phyloP scores from a whole-genome alignment of 2,888 invertebrate species.

The Aporophyla nigra region DNA sequence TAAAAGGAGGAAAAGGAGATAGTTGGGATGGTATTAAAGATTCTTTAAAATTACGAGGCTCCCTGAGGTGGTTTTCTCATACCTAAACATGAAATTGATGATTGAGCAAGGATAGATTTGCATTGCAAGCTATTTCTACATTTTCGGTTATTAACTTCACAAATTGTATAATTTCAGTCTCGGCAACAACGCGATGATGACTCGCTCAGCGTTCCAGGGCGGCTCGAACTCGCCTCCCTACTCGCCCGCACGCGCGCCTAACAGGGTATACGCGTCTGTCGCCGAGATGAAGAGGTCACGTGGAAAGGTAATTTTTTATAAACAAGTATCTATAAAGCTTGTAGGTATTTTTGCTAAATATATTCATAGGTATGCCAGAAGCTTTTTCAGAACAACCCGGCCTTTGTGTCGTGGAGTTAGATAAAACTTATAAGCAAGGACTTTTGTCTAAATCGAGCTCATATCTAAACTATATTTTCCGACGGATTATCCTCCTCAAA shows the following conservation, averaged over 20 bases:
- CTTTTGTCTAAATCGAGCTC: no score
- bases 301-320: constrained; percentile 90
- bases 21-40: no score
- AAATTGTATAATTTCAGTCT: constrained; percentile 71
- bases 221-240: constrained; percentile 92
- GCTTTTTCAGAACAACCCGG: no score
- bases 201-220: constrained; percentile 93
- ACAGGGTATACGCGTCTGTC: constrained; percentile 97
- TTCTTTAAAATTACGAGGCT: not conserved
- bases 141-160: not conserved
- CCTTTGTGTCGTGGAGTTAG: not conserved
- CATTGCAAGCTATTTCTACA: not conserved
- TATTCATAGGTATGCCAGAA: no score
- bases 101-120: not conserved
- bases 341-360: no score
- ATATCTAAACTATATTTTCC: no score
- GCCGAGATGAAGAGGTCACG: constrained; percentile 98
- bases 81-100: not conserved
- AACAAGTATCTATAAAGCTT: not conserved
- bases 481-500: not conserved
- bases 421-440: no score
- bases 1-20: no score
- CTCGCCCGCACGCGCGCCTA: constrained; percentile 92
- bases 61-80: not conserved
- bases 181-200: constrained; percentile 93